Evolutionary conservation across 2,113 vertebrate genomes (phyloP).

Genomic region (Antechinus flavipes): DNA sequence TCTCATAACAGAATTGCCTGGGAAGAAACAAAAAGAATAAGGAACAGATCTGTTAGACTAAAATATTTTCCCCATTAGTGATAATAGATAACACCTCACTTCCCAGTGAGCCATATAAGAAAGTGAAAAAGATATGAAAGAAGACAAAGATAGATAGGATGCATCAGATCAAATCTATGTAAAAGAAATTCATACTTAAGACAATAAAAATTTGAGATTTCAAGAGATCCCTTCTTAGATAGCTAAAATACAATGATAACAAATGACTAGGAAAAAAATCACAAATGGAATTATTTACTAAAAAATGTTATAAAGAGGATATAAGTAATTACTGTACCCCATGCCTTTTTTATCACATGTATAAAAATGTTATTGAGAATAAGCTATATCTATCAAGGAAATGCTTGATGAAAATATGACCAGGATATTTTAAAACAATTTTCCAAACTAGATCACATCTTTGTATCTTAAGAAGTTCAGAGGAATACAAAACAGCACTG

Average conservation of each 20-base stretch:
- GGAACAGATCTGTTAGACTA: not conserved
- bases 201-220: not conserved
- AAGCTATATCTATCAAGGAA: not conserved
- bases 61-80: not conserved
- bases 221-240: not conserved
- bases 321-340: not conserved
- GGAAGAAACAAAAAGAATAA: not conserved
- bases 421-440: not conserved
- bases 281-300: not conserved
- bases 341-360: not conserved
- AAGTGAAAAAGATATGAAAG: not conserved
- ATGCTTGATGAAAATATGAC: not conserved
- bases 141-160: not conserved
- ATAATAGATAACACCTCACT: not conserved
- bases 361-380: not conserved
- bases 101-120: not conserved
- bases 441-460: not conserved
- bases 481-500: not conserved
- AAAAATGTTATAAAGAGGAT: not conserved
- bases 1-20: not conserved
- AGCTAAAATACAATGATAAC: not conserved
- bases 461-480: not conserved
- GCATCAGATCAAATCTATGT: not conserved
- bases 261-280: not conserved
- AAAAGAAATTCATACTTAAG: not conserved